A percentile compares a stretch with the other conserved stretches of the same genome.
Conservation (phyloP, 2,888 invertebrate genomes). For the Troides oblongomaculatus region DNA sequence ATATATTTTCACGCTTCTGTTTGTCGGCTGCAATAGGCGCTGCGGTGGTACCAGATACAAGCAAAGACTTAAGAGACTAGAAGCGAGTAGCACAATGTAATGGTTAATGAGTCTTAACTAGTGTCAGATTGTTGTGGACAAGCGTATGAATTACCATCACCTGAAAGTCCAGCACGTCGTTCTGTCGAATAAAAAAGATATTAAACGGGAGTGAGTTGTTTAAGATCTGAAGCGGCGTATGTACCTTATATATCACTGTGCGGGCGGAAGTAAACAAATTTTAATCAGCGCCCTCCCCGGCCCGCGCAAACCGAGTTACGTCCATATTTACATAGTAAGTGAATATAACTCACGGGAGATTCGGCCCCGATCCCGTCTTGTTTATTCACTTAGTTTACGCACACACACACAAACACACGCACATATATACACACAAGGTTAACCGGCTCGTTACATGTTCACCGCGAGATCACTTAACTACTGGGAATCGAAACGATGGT, state of each 20-base stretch:
- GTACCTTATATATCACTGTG: constrained; percentile 14
- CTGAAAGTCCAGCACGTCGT: too few relatives aligned
- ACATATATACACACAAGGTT: constrained; percentile 9
- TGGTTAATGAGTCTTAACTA: too few relatives aligned
- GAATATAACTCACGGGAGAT: constrained; percentile 29
- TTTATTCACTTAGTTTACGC: constrained; percentile 30
- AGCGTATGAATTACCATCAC: too few relatives aligned
- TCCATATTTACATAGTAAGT: constrained; percentile 39
- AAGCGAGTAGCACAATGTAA: too few relatives aligned
- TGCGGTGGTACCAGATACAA: too few relatives aligned
- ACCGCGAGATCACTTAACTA: constrained; percentile 18
- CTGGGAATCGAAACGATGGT: constrained; percentile 2
- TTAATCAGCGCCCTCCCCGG: constrained; percentile 36
- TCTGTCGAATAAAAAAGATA: too few relatives aligned
- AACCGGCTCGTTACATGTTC: constrained; percentile 15
- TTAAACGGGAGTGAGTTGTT: too few relatives aligned
- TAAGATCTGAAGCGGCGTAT: neutral
- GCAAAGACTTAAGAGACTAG: too few relatives aligned
- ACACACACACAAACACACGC: neutral
- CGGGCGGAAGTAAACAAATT: constrained; percentile 34
- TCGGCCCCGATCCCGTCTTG: constrained; percentile 28
- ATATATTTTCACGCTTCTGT: too few relatives aligned
- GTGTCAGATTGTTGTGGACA: too few relatives aligned
- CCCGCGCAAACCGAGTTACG: constrained; percentile 38
- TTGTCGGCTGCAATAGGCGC: too few relatives aligned